phyloP scores from a whole-genome alignment of 2,888 invertebrate genomes.

The Nephrotoma flavescens region DNA sequence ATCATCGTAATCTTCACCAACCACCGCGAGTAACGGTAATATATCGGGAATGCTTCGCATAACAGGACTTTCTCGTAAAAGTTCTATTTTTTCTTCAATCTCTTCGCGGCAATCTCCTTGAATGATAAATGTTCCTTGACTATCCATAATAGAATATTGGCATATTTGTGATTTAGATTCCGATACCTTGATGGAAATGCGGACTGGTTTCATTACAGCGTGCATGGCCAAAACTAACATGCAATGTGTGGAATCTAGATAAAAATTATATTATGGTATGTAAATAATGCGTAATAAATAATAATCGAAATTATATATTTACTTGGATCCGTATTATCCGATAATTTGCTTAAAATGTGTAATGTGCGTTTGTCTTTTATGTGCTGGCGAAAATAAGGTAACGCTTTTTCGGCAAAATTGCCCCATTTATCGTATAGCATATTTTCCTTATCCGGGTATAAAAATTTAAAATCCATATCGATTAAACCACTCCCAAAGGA shows the following conservation, averaged over 20 bases:
- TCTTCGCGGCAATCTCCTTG: not conserved
- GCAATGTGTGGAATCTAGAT: not conserved
- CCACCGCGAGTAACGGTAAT: not conserved
- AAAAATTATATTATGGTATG: not conserved
- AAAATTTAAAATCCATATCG: not conserved
- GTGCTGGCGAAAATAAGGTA: not conserved
- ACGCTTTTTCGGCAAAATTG: not conserved
- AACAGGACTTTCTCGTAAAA: not conserved
- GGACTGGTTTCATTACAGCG: not conserved
- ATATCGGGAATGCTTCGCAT: not conserved
- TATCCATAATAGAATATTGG: not conserved
- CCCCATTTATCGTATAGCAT: not conserved
- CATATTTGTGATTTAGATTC: not conserved
- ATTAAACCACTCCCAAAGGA: not conserved
- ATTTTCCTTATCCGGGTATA: not conserved
- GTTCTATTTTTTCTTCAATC: not conserved
- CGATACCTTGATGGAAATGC: not conserved
- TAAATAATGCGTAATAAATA: too few species aligned
- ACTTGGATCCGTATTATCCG: not conserved
- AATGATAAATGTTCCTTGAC: not conserved
- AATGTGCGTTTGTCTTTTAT: not conserved
- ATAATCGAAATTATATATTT: not conserved
- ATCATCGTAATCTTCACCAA: slow-evolving; percentile 7
- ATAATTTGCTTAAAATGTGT: not conserved
- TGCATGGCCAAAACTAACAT: not conserved